Evolutionary conservation across 2,888 invertebrate genomes (phyloP).

Genomic region (Balanococcus diminutus): DNA sequence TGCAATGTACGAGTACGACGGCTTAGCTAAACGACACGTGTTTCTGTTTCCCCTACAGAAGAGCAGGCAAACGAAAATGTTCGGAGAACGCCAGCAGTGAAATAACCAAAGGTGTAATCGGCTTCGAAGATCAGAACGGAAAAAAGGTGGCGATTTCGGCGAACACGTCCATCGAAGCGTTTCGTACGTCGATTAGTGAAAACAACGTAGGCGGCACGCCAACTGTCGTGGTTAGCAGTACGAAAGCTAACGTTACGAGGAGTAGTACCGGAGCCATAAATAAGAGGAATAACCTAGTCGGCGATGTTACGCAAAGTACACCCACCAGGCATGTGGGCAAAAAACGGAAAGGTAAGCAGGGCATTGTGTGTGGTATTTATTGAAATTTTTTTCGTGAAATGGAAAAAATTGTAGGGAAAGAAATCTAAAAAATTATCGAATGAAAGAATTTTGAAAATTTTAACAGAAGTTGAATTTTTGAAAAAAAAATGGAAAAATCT

Average conservation of each 20-base stretch:
- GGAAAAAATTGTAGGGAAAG: no score
- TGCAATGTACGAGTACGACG: no score
- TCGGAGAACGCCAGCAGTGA: conserved; percentile 62
- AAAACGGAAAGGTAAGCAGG: conserved; percentile 49
- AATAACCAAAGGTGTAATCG: conserved; percentile 33
- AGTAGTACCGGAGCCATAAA: not conserved
- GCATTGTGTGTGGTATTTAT: no score
- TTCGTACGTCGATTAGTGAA: conserved; percentile 26
- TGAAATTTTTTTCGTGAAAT: no score
- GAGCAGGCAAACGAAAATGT: conserved; percentile 67
- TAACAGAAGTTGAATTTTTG: no score
- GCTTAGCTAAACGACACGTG: not conserved
- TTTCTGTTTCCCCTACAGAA: conserved; percentile 60
- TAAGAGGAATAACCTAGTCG: conserved; percentile 7
- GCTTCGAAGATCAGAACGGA: conserved; percentile 46
- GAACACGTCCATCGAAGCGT: conserved; percentile 8
- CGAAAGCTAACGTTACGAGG: not conserved
- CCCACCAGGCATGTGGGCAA: conserved; percentile 45
- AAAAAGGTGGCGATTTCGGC: conserved; percentile 14
- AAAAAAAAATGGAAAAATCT: no score
- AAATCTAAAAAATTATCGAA: no score
- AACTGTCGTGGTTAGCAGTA: not conserved
- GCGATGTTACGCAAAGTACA: conserved; percentile 19
- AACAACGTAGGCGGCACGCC: conserved; percentile 5
- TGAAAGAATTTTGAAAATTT: no score